Evolutionary conservation across 2,797 vertebrate species (phyloP).

Genomic region (Acipenser transmontanus): DNA sequence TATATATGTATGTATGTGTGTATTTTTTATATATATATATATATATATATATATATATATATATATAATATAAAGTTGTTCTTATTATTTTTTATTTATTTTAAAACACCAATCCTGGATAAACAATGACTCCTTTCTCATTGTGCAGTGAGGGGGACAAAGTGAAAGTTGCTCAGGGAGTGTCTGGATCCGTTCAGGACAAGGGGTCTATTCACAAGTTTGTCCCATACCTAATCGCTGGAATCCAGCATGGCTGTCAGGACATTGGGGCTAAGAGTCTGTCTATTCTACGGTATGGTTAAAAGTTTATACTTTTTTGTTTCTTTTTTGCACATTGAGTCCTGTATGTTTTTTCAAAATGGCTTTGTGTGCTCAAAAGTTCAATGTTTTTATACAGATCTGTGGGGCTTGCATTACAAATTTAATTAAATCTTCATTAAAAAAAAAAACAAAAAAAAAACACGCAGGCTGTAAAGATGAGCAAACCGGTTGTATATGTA

Average conservation of each 20-base stretch:
- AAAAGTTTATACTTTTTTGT: neutral
- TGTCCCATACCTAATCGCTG: slow-evolving; percentile 85
- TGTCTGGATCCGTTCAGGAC: slow-evolving; percentile 86
- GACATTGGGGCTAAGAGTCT: slow-evolving; percentile 90
- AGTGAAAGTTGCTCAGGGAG: slow-evolving; percentile 88
- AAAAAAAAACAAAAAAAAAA: no score
- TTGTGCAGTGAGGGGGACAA: slow-evolving; percentile 79
- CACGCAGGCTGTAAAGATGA: no score
- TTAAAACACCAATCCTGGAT: no score
- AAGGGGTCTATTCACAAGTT: slow-evolving; percentile 96
- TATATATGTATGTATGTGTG: neutral
- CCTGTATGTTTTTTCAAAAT: no score
- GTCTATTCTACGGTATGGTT: slow-evolving; percentile 75
- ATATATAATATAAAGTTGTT: slow-evolving; percentile 15
- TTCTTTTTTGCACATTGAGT: no score
- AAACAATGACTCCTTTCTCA: no score
- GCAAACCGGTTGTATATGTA: no score
- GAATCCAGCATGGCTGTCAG: slow-evolving; percentile 93
- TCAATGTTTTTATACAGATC: no score
- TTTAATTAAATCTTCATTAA: no score
- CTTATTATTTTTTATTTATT: no score
- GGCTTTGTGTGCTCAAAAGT: no score
- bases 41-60: neutral
- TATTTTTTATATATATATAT: neutral
- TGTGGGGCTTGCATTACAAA: no score